Conservation (phyloP, 2,113 vertebrate species). For the Pseudolaguvia tuberculata region DNA sequence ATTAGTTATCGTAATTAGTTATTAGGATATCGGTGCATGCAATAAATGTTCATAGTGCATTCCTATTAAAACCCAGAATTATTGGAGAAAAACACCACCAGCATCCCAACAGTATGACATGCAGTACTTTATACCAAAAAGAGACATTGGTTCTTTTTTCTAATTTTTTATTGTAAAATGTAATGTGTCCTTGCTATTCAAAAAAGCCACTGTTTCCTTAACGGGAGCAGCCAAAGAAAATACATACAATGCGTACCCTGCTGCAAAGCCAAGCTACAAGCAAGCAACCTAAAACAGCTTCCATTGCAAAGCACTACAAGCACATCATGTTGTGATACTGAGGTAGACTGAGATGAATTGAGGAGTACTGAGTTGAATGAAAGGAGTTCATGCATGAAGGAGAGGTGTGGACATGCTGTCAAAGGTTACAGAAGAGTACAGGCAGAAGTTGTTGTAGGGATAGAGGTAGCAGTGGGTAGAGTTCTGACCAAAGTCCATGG, state of each 20-base stretch:
- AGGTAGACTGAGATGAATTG: constrained; percentile 37
- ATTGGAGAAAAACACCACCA: constrained; percentile 3
- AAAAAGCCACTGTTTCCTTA: constrained; percentile 5
- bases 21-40: no score
- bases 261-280: constrained; percentile 48
- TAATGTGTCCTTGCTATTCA: constrained; percentile 8
- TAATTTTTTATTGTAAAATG: not conserved
- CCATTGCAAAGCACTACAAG: constrained; percentile 28
- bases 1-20: no score
- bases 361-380: constrained; percentile 1
- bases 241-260: constrained; percentile 23
- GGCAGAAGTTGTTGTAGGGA: constrained; percentile 65
- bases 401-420: constrained; percentile 37
- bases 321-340: constrained; percentile 35
- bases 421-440: constrained; percentile 64
- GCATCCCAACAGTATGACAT: not conserved
- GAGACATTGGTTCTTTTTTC: constrained; percentile 22
- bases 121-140: not conserved
- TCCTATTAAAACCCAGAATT: constrained; percentile 4
- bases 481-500: constrained; percentile 88
- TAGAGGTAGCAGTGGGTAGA: constrained; percentile 42
- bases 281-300: constrained; percentile 29
- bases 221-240: no score
- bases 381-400: constrained; percentile 46
- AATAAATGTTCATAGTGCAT: no score